Percentiles rank a stretch among this genome's conserved stretches.
These are phyloP conservation scores for Diaphora mendica DNA, from an alignment of 2,888 invertebrate genomes.

Conservation along the genomic window DNA sequence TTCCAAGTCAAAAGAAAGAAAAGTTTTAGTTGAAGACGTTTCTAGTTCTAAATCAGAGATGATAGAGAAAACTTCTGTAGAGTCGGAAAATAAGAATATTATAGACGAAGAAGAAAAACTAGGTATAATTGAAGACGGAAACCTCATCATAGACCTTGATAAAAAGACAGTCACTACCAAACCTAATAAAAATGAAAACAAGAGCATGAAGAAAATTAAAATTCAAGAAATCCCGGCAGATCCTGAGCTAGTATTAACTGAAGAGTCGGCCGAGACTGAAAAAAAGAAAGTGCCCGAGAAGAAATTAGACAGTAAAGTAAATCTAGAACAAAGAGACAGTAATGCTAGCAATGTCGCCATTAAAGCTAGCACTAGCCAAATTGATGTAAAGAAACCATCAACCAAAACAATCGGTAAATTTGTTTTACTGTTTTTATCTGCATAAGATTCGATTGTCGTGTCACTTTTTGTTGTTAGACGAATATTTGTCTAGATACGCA, in stretches of 20 bases:
- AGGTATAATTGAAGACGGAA: conserved; percentile 46
- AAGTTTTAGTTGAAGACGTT: conserved; percentile 39
- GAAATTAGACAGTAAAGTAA: conserved; percentile 22
- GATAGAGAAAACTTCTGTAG: conserved; percentile 31
- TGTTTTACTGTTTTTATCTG: not conserved
- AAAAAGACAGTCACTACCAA: conserved; percentile 60
- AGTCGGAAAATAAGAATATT: not conserved
- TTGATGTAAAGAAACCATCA: conserved; percentile 24
- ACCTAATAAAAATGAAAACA: conserved; percentile 27
- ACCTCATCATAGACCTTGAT: conserved; percentile 64
- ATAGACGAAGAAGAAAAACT: conserved; percentile 14
- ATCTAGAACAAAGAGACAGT: conserved; percentile 32
- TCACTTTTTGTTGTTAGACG: too few relatives aligned
- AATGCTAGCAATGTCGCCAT: conserved; percentile 26
- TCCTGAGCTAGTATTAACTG: conserved; percentile 27
- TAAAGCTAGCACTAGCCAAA: conserved; percentile 33
- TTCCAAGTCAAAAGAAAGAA: conserved; percentile 36
- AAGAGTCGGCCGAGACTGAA: conserved; percentile 38
- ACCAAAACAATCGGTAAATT: conserved; percentile 49
- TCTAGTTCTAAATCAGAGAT: conserved; percentile 42
- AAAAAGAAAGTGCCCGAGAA: conserved; percentile 29
- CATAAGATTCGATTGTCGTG: too few relatives aligned
- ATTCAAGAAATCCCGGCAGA: conserved; percentile 54
- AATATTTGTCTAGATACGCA: too few relatives aligned
- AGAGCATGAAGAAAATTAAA: conserved; percentile 52